Conservation (phyloP, 2,888 invertebrate species). For the Neocrepidodera transversa region DNA sequence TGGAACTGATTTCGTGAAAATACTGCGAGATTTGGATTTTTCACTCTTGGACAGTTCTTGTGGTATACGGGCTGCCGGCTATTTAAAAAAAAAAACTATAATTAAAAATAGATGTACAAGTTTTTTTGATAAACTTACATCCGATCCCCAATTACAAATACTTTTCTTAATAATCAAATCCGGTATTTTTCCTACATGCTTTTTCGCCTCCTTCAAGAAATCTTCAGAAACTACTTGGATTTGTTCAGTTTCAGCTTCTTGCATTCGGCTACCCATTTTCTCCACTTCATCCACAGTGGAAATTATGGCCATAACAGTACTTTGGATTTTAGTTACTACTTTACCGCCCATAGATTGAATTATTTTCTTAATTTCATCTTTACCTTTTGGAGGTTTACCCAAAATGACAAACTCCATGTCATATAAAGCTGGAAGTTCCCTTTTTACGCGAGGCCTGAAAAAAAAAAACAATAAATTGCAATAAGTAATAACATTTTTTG, state of each 20-base stretch:
- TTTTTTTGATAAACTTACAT: conserved; percentile 66
- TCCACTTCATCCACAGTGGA: conserved; percentile 73
- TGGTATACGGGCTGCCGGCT: conserved; percentile 56
- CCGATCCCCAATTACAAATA: conserved; percentile 85
- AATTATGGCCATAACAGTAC: conserved; percentile 77
- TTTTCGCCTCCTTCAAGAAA: conserved; percentile 73
- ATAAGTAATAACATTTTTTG: too few relatives aligned
- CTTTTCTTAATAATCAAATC: conserved; percentile 74
- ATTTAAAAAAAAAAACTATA: conserved; percentile 25
- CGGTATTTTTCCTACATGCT: conserved; percentile 69
- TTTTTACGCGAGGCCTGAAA: conserved; percentile 69
- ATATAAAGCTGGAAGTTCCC: conserved; percentile 74
- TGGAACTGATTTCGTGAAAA: conserved; percentile 63
- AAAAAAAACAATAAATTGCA: too few relatives aligned
- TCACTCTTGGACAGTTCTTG: conserved; percentile 47
- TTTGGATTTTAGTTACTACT: conserved; percentile 69
- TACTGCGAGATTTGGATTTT: conserved; percentile 56
- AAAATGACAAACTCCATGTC: conserved; percentile 79
- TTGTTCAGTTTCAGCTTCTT: conserved; percentile 69
- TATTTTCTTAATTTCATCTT: conserved; percentile 71
- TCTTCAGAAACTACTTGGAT: conserved; percentile 84
- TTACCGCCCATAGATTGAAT: conserved; percentile 81
- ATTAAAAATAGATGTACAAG: background rate
- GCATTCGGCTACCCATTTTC: conserved; percentile 70
- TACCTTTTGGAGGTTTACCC: conserved; percentile 64